Base-by-base conservation (phyloP, 2,797 vertebrate species). In the Catamblyrhynchus diadema region DNA sequence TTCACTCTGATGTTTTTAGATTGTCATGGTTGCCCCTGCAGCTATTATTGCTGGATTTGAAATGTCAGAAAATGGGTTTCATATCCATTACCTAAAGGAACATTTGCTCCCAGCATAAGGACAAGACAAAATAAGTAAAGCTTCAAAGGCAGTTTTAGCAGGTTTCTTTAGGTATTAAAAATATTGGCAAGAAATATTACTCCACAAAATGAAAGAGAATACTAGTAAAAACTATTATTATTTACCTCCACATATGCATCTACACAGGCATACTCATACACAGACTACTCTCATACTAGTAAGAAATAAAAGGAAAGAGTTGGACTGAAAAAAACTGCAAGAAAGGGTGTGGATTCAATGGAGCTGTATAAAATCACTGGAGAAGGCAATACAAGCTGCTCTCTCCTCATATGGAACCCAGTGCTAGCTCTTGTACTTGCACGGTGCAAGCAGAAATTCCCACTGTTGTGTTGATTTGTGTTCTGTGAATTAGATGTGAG, bases 11-110 rank as follows among this genome's bases (percentile, higher is more conserved):
- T 69, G 19, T 39, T 83, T 78, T 83, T 14, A 61, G 45, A 62
- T 62, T 94, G 65, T 69, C 35, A 16, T n/a, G 66, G 54, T n/a
- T 88, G 39, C 23, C 50, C 50, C 62, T 88, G 54, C 67, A 86
- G 72, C 75, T 92, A 47, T 65, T 93, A 60, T 47, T 59, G 39
- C 45, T 92, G 56, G 16, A 74, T 92, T 14, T 78, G 67, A 74
- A 90, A 81, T 93, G 73, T 81, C 85, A 93, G 59, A 86, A 90
- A 79, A 90, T 28, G 19, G 10, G 25, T 32, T 83, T 83, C 44
- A 44, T 59, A 53, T 79, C 61, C 4, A 1, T 93, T 53, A 90
- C 33, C 60, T 62, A 60, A 72, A 93, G 62, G 56, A 85, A 51
- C 10, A 88, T 61, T 33, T 73, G 48, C 22, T 85, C 50, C 53